Evolutionary conservation across 2,797 vertebrate species (phyloP).

Genomic region (Takifugu ocellatus): DNA sequence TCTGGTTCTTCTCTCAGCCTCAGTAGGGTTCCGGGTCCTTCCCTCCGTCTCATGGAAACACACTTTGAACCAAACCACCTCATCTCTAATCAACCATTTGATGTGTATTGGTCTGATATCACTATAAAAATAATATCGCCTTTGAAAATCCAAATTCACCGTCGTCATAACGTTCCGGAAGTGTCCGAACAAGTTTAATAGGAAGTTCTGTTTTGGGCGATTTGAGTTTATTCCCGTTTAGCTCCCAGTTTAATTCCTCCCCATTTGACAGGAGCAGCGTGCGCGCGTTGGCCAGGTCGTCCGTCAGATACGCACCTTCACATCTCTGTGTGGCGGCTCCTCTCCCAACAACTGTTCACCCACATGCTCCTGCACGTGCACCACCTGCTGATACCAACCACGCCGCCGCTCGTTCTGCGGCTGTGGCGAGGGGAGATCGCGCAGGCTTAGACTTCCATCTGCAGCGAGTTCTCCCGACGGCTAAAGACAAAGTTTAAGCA

Average conservation of each 20-base stretch:
- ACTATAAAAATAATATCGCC: too few species aligned
- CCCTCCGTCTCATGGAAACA: background rate
- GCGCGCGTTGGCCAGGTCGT: too few species aligned
- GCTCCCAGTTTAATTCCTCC: too few species aligned
- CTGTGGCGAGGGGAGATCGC: conserved; percentile 61
- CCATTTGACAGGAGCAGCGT: too few species aligned
- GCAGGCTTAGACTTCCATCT: conserved; percentile 73
- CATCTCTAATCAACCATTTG: too few species aligned
- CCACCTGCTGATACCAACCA: conserved; percentile 65
- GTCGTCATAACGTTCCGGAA: background rate
- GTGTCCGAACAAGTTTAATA: background rate
- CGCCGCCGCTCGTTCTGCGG: conserved; percentile 57
- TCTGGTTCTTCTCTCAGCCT: background rate
- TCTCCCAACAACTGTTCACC: conserved; percentile 44
- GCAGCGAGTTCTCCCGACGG: conserved; percentile 59
- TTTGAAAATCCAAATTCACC: too few species aligned
- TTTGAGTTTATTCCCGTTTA: background rate
- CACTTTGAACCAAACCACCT: background rate
- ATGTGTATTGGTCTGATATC: background rate
- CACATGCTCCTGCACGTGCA: conserved; percentile 39
- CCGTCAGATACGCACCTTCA: conserved; percentile 2
- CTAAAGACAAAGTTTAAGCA: conserved; percentile 61
- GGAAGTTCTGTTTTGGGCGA: conserved; percentile 5
- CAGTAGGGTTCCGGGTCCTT: background rate
- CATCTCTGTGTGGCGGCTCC: conserved; percentile 10